These are phyloP conservation scores for Lissocephala sabroskyi DNA, from an alignment of 2,888 invertebrate genomes.

Conservation along the genomic window DNA sequence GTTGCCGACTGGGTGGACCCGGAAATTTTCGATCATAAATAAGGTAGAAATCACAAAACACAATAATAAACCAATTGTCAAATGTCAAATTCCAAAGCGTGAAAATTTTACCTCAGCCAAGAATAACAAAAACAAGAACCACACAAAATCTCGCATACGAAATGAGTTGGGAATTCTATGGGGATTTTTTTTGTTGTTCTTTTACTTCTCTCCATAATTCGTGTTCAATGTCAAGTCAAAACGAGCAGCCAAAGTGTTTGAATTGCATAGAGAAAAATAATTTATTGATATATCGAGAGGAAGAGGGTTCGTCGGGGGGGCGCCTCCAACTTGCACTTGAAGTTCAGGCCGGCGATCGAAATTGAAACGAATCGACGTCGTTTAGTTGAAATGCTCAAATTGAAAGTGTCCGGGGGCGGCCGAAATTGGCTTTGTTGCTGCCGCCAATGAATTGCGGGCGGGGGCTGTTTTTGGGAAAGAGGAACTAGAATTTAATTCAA, in stretches of 20 bases:
- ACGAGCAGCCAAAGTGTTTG: constrained; percentile 16
- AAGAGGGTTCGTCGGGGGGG: no score
- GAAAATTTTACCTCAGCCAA: no score
- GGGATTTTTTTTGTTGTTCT: constrained; percentile 10
- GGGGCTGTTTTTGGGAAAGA: no score
- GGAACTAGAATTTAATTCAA: constrained; percentile 51
- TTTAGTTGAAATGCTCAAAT: no score
- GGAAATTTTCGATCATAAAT: no score
- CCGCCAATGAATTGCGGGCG: constrained; percentile 37
- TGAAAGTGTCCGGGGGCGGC: no score
- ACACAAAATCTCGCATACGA: no score
- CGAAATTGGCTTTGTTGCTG: constrained; percentile 34
- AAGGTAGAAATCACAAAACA: constrained; percentile 33
- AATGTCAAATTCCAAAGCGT: constrained; percentile 41
- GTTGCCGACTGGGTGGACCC: no score
- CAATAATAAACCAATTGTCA: constrained; percentile 25
- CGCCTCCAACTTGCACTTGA: constrained; percentile 37
- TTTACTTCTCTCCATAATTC: constrained; percentile 20
- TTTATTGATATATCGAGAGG: no score
- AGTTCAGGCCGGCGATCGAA: constrained; percentile 35
- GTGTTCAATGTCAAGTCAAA: constrained; percentile 40
- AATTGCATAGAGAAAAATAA: no score
- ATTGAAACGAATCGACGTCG: no score
- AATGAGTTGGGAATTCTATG: background rate
- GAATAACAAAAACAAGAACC: no score